These are phyloP conservation scores for Vidua macroura DNA, from an alignment of 2,113 vertebrate genomes.

Conservation along the genomic window DNA sequence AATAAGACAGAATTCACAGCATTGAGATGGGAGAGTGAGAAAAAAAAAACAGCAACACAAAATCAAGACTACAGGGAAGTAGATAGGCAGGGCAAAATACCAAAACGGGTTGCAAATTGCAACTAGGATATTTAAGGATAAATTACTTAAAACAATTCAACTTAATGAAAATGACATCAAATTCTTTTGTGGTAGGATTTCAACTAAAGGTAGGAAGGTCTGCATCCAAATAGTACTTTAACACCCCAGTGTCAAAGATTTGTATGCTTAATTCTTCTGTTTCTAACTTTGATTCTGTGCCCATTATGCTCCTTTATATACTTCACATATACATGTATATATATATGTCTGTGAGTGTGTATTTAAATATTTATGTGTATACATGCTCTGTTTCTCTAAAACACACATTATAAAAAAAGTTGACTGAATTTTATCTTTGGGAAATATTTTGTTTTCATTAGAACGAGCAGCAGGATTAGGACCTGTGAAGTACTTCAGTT, in stretches of 20 bases:
- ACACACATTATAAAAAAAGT: not conserved
- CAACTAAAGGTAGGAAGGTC: not conserved
- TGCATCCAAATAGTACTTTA: not conserved
- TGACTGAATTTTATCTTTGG: not conserved
- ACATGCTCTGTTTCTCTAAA: not conserved
- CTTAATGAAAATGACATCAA: not conserved
- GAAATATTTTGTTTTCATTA: not conserved
- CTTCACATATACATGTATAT: not conserved
- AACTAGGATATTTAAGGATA: not conserved
- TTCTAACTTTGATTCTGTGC: not conserved
- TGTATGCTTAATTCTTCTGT: not conserved
- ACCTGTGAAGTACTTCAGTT: not conserved
- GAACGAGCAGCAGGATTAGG: not conserved
- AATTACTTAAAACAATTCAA: not conserved
- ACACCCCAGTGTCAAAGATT: not conserved
- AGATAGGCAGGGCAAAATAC: not conserved
- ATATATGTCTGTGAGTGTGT: not conserved
- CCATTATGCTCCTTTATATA: not conserved
- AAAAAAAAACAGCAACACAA: not conserved
- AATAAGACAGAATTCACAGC: not conserved
- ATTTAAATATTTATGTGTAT: not conserved
- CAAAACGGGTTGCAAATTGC: not conserved
- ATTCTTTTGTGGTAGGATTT: not conserved
- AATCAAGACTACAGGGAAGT: not conserved
- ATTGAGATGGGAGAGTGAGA: not conserved